phyloP scores from a whole-genome alignment of 2,113 vertebrate genomes.

The Melanerpes formicivorus region DNA sequence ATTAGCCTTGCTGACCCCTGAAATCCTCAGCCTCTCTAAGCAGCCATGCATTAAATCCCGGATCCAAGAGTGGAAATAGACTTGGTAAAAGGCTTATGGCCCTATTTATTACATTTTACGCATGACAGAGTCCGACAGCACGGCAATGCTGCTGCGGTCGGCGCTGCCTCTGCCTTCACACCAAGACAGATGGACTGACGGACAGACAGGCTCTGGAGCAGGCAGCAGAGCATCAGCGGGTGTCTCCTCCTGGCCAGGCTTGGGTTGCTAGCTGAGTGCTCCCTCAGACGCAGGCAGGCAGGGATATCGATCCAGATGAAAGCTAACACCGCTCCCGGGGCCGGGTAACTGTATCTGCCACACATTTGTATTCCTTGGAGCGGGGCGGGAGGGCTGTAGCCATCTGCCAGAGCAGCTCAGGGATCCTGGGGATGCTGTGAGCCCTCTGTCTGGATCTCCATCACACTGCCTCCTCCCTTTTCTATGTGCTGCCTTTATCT shows the following conservation, averaged over 20 bases:
- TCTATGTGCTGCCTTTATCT: background rate
- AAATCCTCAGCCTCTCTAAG: conserved; percentile 74
- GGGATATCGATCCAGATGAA: conserved; percentile 56
- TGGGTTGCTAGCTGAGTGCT: conserved; percentile 25
- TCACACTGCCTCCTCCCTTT: accelerated
- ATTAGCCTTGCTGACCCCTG: conserved; percentile 78
- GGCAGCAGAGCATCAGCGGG: background rate
- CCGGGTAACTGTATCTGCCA: conserved; percentile 18
- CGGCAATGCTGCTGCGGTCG: background rate
- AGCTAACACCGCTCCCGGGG: conserved; percentile 20
- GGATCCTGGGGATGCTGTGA: background rate
- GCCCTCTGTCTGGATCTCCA: accelerated
- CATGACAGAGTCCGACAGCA: conserved; percentile 39
- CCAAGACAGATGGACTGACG: background rate
- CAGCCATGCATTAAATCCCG: conserved; percentile 79
- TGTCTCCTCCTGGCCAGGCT: background rate
- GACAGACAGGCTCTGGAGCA: background rate
- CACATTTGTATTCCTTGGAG: conserved; percentile 50
- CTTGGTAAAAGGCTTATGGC: conserved; percentile 77
- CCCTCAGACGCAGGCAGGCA: background rate
- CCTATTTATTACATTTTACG: conserved; percentile 76
- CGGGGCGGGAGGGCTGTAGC: conserved; percentile 28
- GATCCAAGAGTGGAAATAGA: conserved; percentile 79
- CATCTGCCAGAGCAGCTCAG: background rate
- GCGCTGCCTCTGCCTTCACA: background rate